Evolutionary conservation across 2,113 vertebrate genomes (phyloP).

Genomic region (Chloroceryle aenea): DNA sequence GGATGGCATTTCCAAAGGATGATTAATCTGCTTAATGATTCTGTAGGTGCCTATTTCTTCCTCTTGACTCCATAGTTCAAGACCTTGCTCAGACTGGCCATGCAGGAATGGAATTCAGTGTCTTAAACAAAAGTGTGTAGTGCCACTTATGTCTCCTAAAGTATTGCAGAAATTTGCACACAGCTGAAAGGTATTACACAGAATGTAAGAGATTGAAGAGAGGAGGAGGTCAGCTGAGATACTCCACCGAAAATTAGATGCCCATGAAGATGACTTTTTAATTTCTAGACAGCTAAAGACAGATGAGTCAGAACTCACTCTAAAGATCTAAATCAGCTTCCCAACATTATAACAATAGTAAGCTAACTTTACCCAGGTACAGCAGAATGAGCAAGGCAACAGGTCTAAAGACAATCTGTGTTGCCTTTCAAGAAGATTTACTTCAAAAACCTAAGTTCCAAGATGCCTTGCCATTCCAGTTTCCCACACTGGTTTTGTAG

Average conservation of each 20-base stretch:
- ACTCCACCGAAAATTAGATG: neutral
- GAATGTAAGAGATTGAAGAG: neutral
- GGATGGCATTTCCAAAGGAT: neutral
- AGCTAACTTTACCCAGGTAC: neutral
- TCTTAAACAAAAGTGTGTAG: neutral
- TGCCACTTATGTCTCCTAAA: neutral
- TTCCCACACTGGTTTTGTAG: neutral
- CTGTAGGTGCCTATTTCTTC: neutral
- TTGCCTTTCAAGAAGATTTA: neutral
- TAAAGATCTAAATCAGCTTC: neutral
- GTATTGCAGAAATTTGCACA: neutral
- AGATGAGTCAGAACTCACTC: neutral
- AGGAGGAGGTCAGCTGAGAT: fast-evolving
- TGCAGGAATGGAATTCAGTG: neutral
- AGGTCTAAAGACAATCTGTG: neutral
- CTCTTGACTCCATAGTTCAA: neutral
- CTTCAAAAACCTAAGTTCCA: neutral
- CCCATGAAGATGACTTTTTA: neutral
- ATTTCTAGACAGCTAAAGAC: neutral
- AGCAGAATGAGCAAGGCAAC: neutral
- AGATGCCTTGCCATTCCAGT: neutral
- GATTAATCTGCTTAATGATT: neutral
- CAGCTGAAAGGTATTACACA: neutral
- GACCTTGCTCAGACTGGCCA: neutral
- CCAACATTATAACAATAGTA: neutral